Evolutionary conservation across 2,797 vertebrate species (phyloP).

Genomic region (Rhabdomys pumilio): DNA sequence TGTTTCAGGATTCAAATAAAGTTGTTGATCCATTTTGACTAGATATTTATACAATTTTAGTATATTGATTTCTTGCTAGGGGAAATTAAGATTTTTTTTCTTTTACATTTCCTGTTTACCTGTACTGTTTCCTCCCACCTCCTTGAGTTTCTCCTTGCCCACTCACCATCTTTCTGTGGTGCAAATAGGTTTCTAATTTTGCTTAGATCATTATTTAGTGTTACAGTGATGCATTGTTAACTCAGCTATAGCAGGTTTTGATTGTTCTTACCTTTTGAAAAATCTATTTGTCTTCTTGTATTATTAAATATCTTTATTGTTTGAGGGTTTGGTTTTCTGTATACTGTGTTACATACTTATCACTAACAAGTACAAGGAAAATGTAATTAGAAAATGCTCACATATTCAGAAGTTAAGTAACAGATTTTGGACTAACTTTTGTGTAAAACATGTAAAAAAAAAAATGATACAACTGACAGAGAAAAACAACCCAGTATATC

Average conservation of each 20-base stretch:
- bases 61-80: constrained; percentile 1
- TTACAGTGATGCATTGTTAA: constrained; percentile 16
- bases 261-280: constrained; percentile 53
- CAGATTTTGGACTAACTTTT: constrained; percentile 14
- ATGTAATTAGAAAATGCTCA: constrained; percentile 16
- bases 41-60: background rate
- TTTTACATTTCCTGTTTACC: constrained; percentile 16
- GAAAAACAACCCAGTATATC: constrained; percentile 10
- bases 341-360: background rate
- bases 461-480: background rate
- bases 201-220: background rate
- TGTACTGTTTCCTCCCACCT: background rate
- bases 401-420: constrained; percentile 22
- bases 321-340: constrained; percentile 30
- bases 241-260: background rate
- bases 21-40: background rate
- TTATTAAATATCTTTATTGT: constrained; percentile 31
- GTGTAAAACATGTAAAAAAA: constrained; percentile 25
- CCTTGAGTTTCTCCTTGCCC: background rate
- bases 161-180: background rate
- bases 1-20: background rate
- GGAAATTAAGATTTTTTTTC: background rate
- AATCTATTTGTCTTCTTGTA: constrained; percentile 14
- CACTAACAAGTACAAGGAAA: background rate
- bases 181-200: constrained; percentile 42